Base-by-base conservation (phyloP, 2,113 vertebrate genomes). In the Dinomys branickii region DNA sequence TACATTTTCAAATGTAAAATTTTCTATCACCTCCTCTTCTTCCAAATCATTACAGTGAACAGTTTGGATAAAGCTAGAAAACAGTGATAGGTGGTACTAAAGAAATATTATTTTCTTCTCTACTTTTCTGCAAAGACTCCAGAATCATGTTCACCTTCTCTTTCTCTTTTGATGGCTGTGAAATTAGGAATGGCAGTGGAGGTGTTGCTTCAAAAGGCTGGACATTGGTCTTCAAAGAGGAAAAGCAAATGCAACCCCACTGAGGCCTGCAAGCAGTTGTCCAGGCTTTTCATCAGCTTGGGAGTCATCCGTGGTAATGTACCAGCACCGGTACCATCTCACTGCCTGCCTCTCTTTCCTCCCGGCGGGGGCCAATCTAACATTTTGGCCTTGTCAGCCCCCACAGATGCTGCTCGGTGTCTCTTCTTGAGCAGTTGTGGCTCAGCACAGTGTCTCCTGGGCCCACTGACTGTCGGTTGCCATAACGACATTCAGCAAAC, bases 391-490 rank as follows among this genome's bases (percentile, higher is more conserved):
- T 96, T 61, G 56, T 82, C 77, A 61, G 38, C 93, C 95, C 88
- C 95, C 50, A 0, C 93, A 95, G 91, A 97, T 93, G 96, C 94
- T 97, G 90, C 85, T 92, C 88, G 50, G 5, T 90, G 81, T 96
- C 96, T 95, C 95, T 95, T 88, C 85, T 67, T 96, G 92, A 35
- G 90, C 94, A 85, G 94, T 96, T 96, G 83, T 96, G 97, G 81
- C 97, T 96, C 88, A 17, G 65, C 16, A 56, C 1, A 20, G 59
- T 95, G 94, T 97, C 96, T 97, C 93, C 81, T 17, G 1, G 52
- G 96, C 94, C 94, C 95, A 97, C 97, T 97, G 93, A 96, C 85
- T 97, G 96, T 97, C 80, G 22, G 97, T 97, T 97, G 91, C 95
- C 82, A 95, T 98, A 96, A 95, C 90, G 30, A 97, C 92, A 94